Conservation (phyloP, 2,113 vertebrate genomes). For the Osmerus eperlanus region DNA sequence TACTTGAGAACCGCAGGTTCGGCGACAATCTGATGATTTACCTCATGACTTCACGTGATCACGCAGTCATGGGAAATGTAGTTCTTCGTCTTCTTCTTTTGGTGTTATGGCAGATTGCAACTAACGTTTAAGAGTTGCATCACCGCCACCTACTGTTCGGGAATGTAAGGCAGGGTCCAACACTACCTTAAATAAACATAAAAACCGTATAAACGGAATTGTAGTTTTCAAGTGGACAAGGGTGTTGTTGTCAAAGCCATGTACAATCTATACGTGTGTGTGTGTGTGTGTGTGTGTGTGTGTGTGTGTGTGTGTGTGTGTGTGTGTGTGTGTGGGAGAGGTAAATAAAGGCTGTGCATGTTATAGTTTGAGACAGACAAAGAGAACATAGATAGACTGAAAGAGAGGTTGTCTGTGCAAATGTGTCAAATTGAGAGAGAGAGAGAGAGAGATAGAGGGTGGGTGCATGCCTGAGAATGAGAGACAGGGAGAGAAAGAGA, state of each 20-base stretch:
- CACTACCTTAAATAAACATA: too few species aligned
- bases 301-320: neutral
- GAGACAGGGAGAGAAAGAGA: neutral
- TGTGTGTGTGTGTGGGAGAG: neutral
- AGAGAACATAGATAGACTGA: neutral
- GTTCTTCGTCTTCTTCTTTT: conserved; percentile 22
- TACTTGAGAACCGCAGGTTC: conserved; percentile 20
- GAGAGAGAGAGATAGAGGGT: neutral
- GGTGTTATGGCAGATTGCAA: too few species aligned
- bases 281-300: neutral
- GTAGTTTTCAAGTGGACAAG: too few species aligned
- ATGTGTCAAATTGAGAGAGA: neutral
- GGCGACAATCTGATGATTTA: conserved; percentile 57
- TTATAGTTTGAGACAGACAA: neutral
- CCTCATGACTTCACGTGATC: conserved; percentile 57
- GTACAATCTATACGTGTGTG: neutral
- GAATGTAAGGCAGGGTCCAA: too few species aligned
- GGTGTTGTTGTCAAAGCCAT: neutral
- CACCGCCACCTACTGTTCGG: too few species aligned
- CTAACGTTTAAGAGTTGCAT: too few species aligned
- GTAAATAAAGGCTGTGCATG: neutral
- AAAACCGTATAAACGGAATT: too few species aligned
- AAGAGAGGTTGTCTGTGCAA: too few species aligned
- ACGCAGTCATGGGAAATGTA: conserved; percentile 63
- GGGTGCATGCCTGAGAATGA: neutral